phyloP scores from a whole-genome alignment of 2,797 vertebrate species.

The Chiroxiphia lanceolata region DNA sequence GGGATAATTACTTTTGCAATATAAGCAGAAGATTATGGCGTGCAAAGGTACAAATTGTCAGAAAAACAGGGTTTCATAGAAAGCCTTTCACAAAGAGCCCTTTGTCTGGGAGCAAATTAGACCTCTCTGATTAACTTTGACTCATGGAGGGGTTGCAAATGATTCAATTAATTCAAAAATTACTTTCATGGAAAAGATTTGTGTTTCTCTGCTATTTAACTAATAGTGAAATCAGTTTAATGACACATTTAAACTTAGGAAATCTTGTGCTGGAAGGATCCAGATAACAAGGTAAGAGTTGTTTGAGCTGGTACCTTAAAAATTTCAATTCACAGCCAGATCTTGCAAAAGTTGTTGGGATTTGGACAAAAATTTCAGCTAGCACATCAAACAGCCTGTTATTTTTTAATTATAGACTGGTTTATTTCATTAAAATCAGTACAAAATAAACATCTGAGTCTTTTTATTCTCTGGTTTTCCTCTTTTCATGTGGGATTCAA shows the following conservation, averaged over 20 bases:
- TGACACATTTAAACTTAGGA: neutral
- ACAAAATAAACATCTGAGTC: neutral
- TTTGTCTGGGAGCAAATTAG: neutral
- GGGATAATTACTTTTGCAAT: neutral
- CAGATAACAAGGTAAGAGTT: accelerated
- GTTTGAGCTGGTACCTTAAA: neutral
- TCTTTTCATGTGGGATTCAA: neutral
- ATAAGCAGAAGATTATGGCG: neutral
- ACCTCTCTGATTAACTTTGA: neutral
- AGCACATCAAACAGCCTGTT: neutral
- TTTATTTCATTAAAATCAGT: neutral
- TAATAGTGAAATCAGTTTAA: neutral
- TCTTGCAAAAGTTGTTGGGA: neutral
- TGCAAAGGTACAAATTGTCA: neutral
- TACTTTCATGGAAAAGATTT: neutral
- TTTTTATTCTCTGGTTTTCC: neutral
- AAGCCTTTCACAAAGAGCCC: neutral
- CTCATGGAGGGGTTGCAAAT: neutral
- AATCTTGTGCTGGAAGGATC: neutral
- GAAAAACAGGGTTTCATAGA: neutral
- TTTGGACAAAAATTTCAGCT: neutral
- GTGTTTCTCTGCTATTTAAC: neutral
- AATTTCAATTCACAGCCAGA: neutral
- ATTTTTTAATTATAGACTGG: neutral
- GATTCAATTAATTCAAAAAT: neutral